Conservation (phyloP, 2,113 vertebrate genomes). For the Phainopepla nitens region DNA sequence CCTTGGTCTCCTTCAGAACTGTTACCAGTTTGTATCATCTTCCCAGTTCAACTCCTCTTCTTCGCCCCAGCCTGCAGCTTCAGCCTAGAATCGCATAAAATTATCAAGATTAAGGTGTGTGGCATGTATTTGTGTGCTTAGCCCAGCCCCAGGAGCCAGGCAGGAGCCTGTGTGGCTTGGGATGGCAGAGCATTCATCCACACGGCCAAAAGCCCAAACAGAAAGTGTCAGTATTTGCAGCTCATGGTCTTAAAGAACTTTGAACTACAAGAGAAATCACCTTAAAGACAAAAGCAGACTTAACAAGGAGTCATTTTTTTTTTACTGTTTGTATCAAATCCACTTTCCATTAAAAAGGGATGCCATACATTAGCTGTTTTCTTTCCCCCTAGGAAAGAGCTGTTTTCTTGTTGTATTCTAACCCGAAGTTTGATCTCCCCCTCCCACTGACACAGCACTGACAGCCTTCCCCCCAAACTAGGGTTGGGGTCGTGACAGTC, state of each 20-base stretch:
- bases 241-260: not conserved
- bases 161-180: not conserved
- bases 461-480: too few species aligned
- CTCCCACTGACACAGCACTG: not conserved
- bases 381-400: not conserved
- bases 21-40: constrained; percentile 84
- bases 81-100: constrained; percentile 70
- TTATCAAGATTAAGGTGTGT: not conserved
- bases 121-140: not conserved
- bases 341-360: not conserved
- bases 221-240: not conserved
- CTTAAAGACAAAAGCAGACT: not conserved
- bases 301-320: not conserved
- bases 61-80: constrained; percentile 88
- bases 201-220: not conserved
- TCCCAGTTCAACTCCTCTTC: constrained; percentile 91
- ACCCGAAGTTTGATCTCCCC: not conserved
- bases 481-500: not conserved
- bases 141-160: not conserved
- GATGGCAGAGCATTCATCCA: not conserved
- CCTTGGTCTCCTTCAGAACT: not conserved
- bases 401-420: not conserved
- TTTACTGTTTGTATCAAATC: not conserved
- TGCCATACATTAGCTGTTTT: not conserved
- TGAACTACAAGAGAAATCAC: not conserved